Percentiles rank a stretch among this genome's conserved stretches.
Evolutionary conservation across 2,888 invertebrate species (phyloP).

Genomic region (Silvanus unidentatus): DNA sequence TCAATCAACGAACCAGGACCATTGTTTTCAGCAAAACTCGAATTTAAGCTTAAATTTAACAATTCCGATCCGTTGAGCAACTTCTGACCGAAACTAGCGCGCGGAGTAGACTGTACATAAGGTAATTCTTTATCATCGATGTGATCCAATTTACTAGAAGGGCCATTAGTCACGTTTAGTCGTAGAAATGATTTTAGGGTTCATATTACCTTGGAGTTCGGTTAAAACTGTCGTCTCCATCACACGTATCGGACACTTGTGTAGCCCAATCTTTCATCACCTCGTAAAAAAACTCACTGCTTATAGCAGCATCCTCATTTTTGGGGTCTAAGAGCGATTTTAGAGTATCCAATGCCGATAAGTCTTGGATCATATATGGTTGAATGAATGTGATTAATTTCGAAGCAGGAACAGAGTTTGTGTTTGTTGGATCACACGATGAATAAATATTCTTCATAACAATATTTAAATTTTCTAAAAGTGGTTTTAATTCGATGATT

Average conservation of each 20-base stretch:
- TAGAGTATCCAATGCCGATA: constrained; percentile 32
- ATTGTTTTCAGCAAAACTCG: constrained; percentile 16
- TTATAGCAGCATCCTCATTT: constrained; percentile 23
- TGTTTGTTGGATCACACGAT: constrained; percentile 30
- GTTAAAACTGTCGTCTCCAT: constrained; percentile 17
- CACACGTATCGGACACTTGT: constrained; percentile 20
- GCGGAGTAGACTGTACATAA: constrained; percentile 30
- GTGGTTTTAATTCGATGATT: constrained; percentile 5
- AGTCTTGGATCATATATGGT: constrained; percentile 30
- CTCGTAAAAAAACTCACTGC: constrained; percentile 26
- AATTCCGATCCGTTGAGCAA: constrained; percentile 23
- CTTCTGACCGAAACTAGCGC: constrained; percentile 29
- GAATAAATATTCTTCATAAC: constrained; percentile 31
- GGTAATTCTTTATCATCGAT: constrained; percentile 25
- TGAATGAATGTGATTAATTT: constrained; percentile 32
- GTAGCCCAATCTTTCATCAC: constrained; percentile 33
- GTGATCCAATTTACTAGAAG: constrained; percentile 19
- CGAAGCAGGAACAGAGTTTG: constrained; percentile 28
- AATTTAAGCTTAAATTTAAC: constrained; percentile 25
- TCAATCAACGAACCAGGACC: constrained; percentile 8
- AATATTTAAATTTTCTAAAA: constrained; percentile 11
- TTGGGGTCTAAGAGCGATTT: constrained; percentile 29
- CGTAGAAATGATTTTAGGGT: constrained; percentile 3
- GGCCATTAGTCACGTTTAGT: constrained; percentile 1
- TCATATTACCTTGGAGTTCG: constrained; percentile 20